phyloP scores from a whole-genome alignment of 1,140 invertebrate species.

The Oncopeltus fasciatus region DNA sequence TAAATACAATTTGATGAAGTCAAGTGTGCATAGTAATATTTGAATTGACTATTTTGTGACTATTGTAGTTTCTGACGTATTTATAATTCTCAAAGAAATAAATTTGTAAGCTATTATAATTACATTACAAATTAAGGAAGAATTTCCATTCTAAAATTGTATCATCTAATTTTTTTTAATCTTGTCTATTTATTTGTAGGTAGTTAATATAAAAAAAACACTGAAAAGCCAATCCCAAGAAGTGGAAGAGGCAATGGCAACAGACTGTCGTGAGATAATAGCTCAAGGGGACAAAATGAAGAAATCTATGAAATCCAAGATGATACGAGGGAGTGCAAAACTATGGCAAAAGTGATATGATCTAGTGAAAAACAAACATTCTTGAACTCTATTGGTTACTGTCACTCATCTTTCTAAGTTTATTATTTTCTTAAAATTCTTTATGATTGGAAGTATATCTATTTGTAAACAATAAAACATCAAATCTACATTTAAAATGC shows the following conservation, averaged over 20 bases:
- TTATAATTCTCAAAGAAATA: too few species aligned
- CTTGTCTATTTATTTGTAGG: constrained; percentile 33
- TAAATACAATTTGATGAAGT: too few species aligned
- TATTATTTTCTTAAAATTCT: neutral
- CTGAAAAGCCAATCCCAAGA: constrained; percentile 59
- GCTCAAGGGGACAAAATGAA: constrained; percentile 33
- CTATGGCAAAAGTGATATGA: constrained; percentile 18
- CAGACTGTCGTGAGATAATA: constrained; percentile 37
- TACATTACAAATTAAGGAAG: too few species aligned
- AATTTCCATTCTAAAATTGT: too few species aligned
- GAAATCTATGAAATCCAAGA: constrained; percentile 36
- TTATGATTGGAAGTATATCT: neutral
- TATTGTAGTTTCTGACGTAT: too few species aligned
- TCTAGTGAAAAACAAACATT: constrained; percentile 15
- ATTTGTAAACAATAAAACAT: too few species aligned
- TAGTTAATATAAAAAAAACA: constrained; percentile 65
- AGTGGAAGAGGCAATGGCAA: constrained; percentile 41
- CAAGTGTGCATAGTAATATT: too few species aligned
- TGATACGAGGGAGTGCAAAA: constrained; percentile 28
- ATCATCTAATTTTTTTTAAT: too few species aligned
- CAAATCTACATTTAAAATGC: too few species aligned
- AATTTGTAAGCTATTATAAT: too few species aligned
- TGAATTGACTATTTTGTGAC: too few species aligned
- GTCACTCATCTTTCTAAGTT: neutral
- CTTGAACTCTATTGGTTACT: neutral